These are phyloP conservation scores for Scomber scombrus DNA, from an alignment of 2,113 vertebrate species.

Conservation along the genomic window DNA sequence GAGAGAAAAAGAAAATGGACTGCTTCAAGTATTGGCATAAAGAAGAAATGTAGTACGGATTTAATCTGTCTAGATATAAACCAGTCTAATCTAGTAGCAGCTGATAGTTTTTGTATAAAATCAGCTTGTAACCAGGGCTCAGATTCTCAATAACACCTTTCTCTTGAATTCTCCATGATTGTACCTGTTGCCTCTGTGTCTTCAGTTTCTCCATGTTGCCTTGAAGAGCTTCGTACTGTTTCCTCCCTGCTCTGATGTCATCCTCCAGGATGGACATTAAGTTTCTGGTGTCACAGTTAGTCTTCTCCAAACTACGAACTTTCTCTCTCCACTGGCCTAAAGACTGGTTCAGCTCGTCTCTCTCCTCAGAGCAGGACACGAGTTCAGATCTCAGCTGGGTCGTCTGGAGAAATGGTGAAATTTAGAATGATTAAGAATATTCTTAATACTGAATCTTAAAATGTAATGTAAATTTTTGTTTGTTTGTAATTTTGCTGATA, in stretches of 20 bases:
- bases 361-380: conserved; percentile 83
- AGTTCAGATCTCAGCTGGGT: conserved; percentile 83
- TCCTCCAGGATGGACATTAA: conserved; percentile 83
- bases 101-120: too few species aligned
- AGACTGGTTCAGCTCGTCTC: conserved; percentile 81
- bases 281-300: conserved; percentile 75
- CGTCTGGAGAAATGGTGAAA: conserved; percentile 56
- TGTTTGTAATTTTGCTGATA: neutral
- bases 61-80: neutral
- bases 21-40: too few species aligned
- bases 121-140: too few species aligned
- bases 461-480: too few species aligned
- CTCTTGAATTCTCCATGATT: neutral
- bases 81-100: too few species aligned
- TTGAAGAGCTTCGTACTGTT: conserved; percentile 78
- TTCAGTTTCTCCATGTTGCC: conserved; percentile 71
- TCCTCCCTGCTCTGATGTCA: conserved; percentile 82
- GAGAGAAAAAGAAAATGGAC: neutral
- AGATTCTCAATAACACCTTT: too few species aligned
- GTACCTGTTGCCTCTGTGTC: conserved; percentile 79
- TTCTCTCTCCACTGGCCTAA: conserved; percentile 82
- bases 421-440: neutral
- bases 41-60: neutral
- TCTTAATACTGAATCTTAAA: too few species aligned
- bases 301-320: conserved; percentile 81